phyloP scores from a whole-genome alignment of 1,140 invertebrate genomes.

The Panagrolaimus sp. region DNA sequence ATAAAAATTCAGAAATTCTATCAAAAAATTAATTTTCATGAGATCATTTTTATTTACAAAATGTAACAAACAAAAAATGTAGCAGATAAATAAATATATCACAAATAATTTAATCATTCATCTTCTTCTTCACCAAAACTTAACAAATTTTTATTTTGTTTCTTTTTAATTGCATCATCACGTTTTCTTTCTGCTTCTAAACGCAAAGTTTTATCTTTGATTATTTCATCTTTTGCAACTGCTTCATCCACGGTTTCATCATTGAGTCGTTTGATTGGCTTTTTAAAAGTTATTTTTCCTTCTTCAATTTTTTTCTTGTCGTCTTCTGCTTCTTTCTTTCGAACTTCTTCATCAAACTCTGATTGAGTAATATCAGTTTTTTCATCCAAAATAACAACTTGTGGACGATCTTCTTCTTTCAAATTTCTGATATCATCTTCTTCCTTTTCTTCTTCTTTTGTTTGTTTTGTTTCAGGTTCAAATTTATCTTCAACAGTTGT shows the following conservation, averaged over 20 bases:
- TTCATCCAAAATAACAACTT: slow-evolving; percentile 43
- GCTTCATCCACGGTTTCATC: slow-evolving; percentile 16
- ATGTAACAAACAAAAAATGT: too few relatives aligned
- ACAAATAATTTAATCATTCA: slow-evolving; percentile 7
- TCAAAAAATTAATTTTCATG: too few relatives aligned
- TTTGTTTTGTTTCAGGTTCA: slow-evolving; percentile 24
- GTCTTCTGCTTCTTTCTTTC: slow-evolving; percentile 40
- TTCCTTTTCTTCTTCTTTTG: slow-evolving; percentile 30
- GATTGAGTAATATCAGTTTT: slow-evolving; percentile 38
- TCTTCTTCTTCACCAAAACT: slow-evolving; percentile 53
- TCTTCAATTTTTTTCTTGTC: slow-evolving; percentile 50
- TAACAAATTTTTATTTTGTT: slow-evolving; percentile 27
- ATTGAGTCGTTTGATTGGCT: slow-evolving; percentile 29
- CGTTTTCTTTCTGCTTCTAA: slow-evolving; percentile 17
- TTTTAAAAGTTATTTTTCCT: slow-evolving; percentile 47
- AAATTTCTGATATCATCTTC: slow-evolving; percentile 47
- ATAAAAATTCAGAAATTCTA: too few relatives aligned
- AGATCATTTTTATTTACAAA: too few relatives aligned
- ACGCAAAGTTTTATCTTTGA: slow-evolving; percentile 31
- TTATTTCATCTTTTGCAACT: background rate
- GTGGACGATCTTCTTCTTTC: slow-evolving; percentile 44
- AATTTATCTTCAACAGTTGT: slow-evolving; percentile 47
- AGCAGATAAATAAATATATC: too few relatives aligned
- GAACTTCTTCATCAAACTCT: slow-evolving; percentile 42
- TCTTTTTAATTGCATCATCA: slow-evolving; percentile 9